A percentile compares a stretch with the other conserved stretches of the same genome.
phyloP scores from a whole-genome alignment of 2,113 vertebrate genomes.

The Vidua macroura region DNA sequence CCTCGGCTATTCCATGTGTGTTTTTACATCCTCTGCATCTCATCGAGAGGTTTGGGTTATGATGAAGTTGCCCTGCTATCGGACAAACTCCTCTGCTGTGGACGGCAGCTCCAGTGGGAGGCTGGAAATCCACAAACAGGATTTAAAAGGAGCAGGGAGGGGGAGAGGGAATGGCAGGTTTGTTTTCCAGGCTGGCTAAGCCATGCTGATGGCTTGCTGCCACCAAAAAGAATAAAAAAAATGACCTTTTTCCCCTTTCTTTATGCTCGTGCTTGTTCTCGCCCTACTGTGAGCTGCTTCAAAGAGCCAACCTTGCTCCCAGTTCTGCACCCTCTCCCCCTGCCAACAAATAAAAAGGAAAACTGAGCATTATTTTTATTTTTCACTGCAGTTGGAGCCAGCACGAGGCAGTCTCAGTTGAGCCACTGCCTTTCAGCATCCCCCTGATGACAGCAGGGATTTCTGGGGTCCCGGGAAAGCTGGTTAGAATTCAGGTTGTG shows the following conservation, averaged over 20 bases:
- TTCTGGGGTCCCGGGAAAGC: neutral
- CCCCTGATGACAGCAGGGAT: neutral
- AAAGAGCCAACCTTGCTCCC: neutral
- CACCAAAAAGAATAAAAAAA: neutral
- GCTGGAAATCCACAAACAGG: neutral
- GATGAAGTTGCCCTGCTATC: fast-evolving
- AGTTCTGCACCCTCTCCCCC: neutral
- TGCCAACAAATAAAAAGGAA: neutral
- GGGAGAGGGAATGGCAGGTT: neutral
- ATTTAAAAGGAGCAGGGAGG: neutral
- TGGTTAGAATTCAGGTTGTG: neutral
- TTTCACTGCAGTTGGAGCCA: neutral
- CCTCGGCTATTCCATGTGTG: neutral
- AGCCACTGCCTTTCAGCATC: neutral
- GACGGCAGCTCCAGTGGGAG: neutral
- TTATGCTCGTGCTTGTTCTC: neutral
- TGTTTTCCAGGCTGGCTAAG: conserved; percentile 31
- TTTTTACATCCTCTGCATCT: neutral
- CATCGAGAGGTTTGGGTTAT: neutral
- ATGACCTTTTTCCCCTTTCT: neutral
- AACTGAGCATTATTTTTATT: neutral
- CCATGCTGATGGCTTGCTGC: conserved; percentile 10
- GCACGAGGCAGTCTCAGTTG: neutral
- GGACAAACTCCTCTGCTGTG: neutral
- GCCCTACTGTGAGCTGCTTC: neutral